Evolutionary conservation across 2,797 vertebrate genomes (phyloP), one percentile per base, ranked within the genome.

Genomic region (Sebastes itinus): DNA sequence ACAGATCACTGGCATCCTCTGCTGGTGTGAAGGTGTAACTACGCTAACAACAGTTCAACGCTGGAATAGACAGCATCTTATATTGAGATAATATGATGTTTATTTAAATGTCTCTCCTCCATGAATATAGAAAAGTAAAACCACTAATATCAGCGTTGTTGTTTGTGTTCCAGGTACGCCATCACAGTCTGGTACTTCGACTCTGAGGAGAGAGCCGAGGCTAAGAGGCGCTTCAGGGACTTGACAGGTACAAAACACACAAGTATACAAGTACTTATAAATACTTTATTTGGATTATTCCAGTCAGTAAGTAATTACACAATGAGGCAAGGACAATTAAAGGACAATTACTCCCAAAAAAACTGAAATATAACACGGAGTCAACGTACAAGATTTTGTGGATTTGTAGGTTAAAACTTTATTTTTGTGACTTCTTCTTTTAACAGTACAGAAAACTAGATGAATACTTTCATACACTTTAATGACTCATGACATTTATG

Each of bases 121-220:
- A 23, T 63, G n/a, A 65, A 28, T 33, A n/a, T 7, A 33, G 59
- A 61, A 1, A 3, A 11, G 16, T 9, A 20, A 30, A 30, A 16
- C 6, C 18, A 27, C 38, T 27, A 25, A 12, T 38, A n/a, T 8
- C 46, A 4, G 13, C 3, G 30, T 33, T 22, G 18, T n/a, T 10
- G 25, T 52, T 4, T 54, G 1, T 83, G 80, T 89, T 61, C 69
- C 91, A 99, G 98, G 88, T 99, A 98, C 27, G 98, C 98, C 74
- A 96, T 99, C 95, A 99, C 98, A 0, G 98, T 98, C 59, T 99
- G 98, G 98, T 99, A 99, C 92, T 99, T 99, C 78, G 97, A 99
- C 93, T 97, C 97, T 0, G 96, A 98, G 90, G 98, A 99, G 90
- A 94, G 98, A 91, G 97, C 97, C 14, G 97, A 97, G 95, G 98